Base-by-base conservation (phyloP, 2,888 invertebrate genomes). In the Agrotis ipsilon region DNA sequence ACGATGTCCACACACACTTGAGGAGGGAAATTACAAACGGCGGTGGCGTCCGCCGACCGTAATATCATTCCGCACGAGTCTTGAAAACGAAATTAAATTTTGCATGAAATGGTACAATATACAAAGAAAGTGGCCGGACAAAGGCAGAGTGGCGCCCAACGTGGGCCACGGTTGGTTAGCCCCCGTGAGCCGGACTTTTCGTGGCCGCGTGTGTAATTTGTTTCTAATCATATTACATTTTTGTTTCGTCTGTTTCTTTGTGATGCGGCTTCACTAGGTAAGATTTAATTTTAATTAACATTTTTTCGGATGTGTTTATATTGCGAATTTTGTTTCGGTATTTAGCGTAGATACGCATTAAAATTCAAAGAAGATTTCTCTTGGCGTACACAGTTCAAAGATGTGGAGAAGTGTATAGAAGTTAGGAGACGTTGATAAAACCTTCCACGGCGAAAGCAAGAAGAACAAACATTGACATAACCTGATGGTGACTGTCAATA, bases 31-130 rank as follows among this genome's bases (percentile, higher is more conserved):
- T 96, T 96, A 96, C 94, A 91, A 91, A 89, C 92, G 89, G 92
- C 90, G 92, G 92, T 92, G 91, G 91, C 93, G 91, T 88, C 84
- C 86, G 85, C 91, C 89, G 91, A 89, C 87, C 91, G 94, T 95
- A 95, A 96, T 95, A 96, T 94, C 95, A 95, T 95, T 96, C 96
- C 96, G 88, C 90, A 92, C 96, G 96, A 94, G 95, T 96, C 96
- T 96, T 96, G 94, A 94, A 94, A 94, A 94, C 96, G 95, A 96
- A 96, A 96, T 96, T 96, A 95, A 96, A 96, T 96, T 96, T 95
- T 94, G 95, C 96, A 95, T 95, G 96, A 95, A 96, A 95, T 94
- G 94, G 93, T 94, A 94, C 95, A 93, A 94, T 94, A 94, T 93
- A 96, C 95, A 96, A 96, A 96, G 96, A 96, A 96, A 94, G 92